phyloP scores from a whole-genome alignment of 2,797 vertebrate species.

The Gila robusta region DNA sequence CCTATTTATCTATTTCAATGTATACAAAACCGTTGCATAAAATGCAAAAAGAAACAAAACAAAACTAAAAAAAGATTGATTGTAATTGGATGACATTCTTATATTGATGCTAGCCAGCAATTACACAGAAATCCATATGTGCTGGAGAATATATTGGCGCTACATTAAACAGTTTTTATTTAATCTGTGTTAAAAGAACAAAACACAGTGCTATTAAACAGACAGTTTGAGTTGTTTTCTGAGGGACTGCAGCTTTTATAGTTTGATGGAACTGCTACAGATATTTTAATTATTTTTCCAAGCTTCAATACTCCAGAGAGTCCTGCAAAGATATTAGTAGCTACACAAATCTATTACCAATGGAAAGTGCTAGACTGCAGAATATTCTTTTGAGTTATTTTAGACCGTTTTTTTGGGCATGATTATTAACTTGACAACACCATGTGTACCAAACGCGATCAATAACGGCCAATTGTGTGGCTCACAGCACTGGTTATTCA shows the following conservation, averaged over 20 bases:
- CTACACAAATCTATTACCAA: neutral
- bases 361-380: neutral
- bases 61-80: neutral
- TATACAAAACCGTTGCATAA: too few species aligned
- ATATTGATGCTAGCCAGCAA: neutral
- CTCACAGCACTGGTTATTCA: constrained; percentile 60
- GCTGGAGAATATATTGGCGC: neutral
- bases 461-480: constrained; percentile 57
- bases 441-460: constrained; percentile 30
- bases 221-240: neutral
- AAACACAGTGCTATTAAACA: neutral
- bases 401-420: neutral
- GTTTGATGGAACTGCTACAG: constrained; percentile 1
- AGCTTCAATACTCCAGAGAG: constrained; percentile 11
- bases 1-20: neutral
- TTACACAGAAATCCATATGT: neutral
- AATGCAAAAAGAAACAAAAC: neutral
- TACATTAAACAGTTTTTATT: neutral
- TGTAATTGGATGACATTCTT: neutral
- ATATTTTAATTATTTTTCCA: constrained; percentile 16
- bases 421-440: constrained; percentile 25
- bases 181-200: neutral
- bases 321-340: neutral
- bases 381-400: neutral
- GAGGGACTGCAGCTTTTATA: constrained; percentile 12